Evolutionary conservation across 2,113 vertebrate species (phyloP).

Genomic region (Psammodynastes pulverulentus): DNA sequence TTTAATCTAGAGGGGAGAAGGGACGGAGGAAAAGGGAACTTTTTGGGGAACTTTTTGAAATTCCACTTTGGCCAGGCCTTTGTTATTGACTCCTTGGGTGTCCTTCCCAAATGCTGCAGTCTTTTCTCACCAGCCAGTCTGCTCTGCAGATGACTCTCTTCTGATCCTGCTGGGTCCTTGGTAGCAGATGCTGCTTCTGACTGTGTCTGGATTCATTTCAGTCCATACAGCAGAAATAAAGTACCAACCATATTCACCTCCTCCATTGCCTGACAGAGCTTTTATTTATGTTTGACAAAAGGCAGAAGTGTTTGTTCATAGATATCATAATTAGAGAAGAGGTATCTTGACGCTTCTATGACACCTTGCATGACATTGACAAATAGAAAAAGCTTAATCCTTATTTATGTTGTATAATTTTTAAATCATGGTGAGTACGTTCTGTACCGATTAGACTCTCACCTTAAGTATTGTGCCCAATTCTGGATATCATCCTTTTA

Average conservation of each 20-base stretch:
- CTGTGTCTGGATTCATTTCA: not conserved
- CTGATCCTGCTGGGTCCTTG: not conserved
- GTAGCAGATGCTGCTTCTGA: not conserved
- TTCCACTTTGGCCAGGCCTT: too few relatives aligned
- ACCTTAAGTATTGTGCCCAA: not conserved
- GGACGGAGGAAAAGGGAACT: too few relatives aligned
- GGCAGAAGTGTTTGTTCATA: not conserved
- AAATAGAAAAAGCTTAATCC: not conserved
- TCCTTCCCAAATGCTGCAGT: too few relatives aligned
- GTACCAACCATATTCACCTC: not conserved
- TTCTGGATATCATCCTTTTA: not conserved
- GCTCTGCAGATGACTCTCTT: not conserved
- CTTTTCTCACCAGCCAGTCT: too few relatives aligned
- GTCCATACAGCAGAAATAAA: not conserved
- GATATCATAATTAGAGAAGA: not conserved
- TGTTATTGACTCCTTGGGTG: too few relatives aligned
- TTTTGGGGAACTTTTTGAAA: too few relatives aligned
- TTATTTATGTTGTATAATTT: not conserved
- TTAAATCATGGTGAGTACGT: not conserved
- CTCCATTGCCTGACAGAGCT: not conserved
- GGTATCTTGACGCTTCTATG: not conserved
- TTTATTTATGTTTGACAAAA: not conserved
- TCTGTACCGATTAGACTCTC: not conserved
- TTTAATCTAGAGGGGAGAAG: too few relatives aligned
- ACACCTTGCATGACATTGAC: not conserved